A percentile compares a stretch with the other conserved stretches of the same genome.
These are phyloP conservation scores for Platichthys stellatus DNA, from an alignment of 2,113 vertebrate species.

Conservation along the genomic window DNA sequence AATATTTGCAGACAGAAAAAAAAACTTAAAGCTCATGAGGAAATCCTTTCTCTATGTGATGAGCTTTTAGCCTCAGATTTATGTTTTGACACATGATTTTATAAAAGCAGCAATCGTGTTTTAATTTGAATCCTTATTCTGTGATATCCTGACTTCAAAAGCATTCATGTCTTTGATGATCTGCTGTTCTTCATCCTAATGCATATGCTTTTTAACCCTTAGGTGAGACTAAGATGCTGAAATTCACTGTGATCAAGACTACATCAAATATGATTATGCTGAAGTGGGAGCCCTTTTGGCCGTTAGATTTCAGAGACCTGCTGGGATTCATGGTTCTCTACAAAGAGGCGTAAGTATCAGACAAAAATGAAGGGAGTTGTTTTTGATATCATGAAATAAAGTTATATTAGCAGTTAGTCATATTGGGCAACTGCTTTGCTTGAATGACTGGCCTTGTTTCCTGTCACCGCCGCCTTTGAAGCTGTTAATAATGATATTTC, in stretches of 20 bases:
- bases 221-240: slow-evolving; percentile 93
- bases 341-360: slow-evolving; percentile 94
- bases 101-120: not conserved
- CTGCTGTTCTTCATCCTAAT: not conserved
- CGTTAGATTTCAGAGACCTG: slow-evolving; percentile 92
- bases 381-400: not conserved
- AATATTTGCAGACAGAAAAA: no score
- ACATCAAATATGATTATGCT: slow-evolving; percentile 89
- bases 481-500: not conserved
- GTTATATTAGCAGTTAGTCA: not conserved
- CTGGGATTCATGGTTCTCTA: slow-evolving; percentile 98
- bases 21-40: not conserved
- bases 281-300: slow-evolving; percentile 94
- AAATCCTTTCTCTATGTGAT: not conserved
- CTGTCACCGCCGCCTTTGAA: not conserved
- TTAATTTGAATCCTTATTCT: not conserved
- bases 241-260: slow-evolving; percentile 87
- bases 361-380: not conserved
- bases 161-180: not conserved
- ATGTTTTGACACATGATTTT: not conserved
- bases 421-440: not conserved
- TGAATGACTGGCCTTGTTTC: not conserved
- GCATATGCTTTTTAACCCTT: not conserved
- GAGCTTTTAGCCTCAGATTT: not conserved
- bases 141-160: not conserved